Evolutionary conservation across 2,888 invertebrate species (phyloP).

Genomic region (Clunio marinus): DNA sequence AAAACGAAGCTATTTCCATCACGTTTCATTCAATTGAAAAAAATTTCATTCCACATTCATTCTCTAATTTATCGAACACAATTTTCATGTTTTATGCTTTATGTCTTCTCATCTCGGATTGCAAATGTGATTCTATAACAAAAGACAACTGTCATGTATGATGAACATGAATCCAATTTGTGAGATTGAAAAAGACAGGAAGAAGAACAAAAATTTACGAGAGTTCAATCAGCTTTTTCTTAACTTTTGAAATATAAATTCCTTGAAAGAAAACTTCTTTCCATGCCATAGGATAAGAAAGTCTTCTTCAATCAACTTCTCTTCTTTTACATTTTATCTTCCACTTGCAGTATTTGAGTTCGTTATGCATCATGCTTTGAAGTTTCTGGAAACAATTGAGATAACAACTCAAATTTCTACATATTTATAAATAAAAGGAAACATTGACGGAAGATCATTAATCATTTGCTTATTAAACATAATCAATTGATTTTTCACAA

Average conservation of each 20-base stretch:
- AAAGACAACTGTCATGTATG: neutral
- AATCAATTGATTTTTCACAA: too few relatives aligned
- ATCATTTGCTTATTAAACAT: too few relatives aligned
- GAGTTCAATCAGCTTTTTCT: neutral
- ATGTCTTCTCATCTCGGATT: neutral
- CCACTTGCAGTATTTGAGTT: neutral
- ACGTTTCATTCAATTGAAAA: neutral
- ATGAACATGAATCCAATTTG: slow-evolving; percentile 32
- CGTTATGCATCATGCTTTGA: neutral
- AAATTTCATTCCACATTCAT: neutral
- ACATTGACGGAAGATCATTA: too few relatives aligned
- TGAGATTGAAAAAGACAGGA: neutral
- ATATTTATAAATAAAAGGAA: too few relatives aligned
- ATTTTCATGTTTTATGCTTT: too few relatives aligned
- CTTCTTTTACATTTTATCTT: too few relatives aligned
- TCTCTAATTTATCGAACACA: neutral
- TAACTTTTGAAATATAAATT: neutral
- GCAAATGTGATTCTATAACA: neutral
- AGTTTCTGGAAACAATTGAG: neutral
- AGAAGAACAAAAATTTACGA: neutral
- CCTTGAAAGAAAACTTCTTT: too few relatives aligned
- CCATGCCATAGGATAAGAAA: neutral
- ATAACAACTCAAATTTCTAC: too few relatives aligned
- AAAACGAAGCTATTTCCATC: neutral
- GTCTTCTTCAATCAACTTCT: neutral